Percentiles rank a stretch among this genome's conserved stretches.
These are phyloP conservation scores for Scotopteryx bipunctaria DNA, from an alignment of 2,888 invertebrate species.

Conservation along the genomic window DNA sequence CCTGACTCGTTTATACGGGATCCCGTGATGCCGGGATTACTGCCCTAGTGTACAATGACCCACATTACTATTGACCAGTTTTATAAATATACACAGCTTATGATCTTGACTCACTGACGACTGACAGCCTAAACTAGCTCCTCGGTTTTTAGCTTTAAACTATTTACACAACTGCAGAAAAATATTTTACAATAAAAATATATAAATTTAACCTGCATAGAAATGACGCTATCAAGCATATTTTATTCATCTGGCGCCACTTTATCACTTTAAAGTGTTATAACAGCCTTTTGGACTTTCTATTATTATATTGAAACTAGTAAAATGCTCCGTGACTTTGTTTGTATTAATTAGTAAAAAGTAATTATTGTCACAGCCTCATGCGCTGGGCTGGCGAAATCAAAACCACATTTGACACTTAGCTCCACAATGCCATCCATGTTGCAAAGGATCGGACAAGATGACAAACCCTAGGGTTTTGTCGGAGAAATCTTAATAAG, in stretches of 20 bases:
- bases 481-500: too few relatives aligned
- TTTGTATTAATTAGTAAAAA: too few relatives aligned
- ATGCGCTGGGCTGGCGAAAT: too few relatives aligned
- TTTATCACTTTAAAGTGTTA: neutral
- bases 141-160: neutral
- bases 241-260: conserved; percentile 15
- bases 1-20: conserved; percentile 33
- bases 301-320: conserved; percentile 9
- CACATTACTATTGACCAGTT: neutral
- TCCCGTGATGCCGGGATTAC: conserved; percentile 34
- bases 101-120: too few relatives aligned
- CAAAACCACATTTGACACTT: too few relatives aligned
- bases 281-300: conserved; percentile 2
- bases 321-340: too few relatives aligned
- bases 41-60: neutral
- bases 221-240: conserved; percentile 6
- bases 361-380: too few relatives aligned
- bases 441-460: too few relatives aligned
- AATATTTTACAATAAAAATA: neutral
- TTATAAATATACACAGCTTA: too few relatives aligned
- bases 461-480: too few relatives aligned
- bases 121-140: too few relatives aligned
- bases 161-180: neutral
- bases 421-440: too few relatives aligned
- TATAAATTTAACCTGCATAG: conserved; percentile 11